These are phyloP conservation scores for Nematopogon swammerdamellus DNA, from an alignment of 2,888 invertebrate genomes.

Conservation along the genomic window DNA sequence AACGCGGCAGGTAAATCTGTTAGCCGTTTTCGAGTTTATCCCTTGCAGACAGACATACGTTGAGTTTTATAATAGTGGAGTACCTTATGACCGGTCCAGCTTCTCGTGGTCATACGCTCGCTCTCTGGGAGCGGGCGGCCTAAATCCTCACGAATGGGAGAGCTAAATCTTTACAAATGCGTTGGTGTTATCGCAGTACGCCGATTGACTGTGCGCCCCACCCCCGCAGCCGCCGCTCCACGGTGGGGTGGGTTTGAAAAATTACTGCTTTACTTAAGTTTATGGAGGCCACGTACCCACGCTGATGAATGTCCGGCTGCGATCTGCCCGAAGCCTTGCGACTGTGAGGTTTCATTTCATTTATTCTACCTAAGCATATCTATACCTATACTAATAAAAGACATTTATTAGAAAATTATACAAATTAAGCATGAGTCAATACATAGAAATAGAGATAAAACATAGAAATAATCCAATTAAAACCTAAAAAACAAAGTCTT, in stretches of 20 bases:
- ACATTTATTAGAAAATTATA: no score
- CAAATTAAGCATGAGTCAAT: no score
- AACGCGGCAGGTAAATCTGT: not conserved
- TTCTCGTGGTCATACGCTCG: no score
- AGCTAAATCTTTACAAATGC: slow-evolving; percentile 55
- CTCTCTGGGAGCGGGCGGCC: not conserved
- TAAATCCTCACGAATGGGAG: slow-evolving; percentile 17
- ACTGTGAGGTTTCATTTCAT: no score
- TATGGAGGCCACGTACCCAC: slow-evolving; percentile 46
- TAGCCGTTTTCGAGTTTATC: not conserved
- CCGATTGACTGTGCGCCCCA: slow-evolving; percentile 41
- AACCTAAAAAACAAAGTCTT: no score
- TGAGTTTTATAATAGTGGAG: no score
- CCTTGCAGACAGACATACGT: not conserved
- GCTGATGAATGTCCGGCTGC: slow-evolving; percentile 46
- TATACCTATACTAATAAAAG: no score
- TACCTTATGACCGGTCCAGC: no score
- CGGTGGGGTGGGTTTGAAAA: slow-evolving; percentile 28
- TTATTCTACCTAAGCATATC: no score
- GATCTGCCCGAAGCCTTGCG: no score
- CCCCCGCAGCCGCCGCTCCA: slow-evolving; percentile 31
- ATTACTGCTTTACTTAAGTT: slow-evolving; percentile 57
- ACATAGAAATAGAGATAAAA: no score
- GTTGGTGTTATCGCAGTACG: slow-evolving; percentile 41
- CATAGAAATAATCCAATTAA: no score